These are phyloP conservation scores for Myiozetetes cayanensis DNA, from an alignment of 2,113 vertebrate species.

Conservation along the genomic window DNA sequence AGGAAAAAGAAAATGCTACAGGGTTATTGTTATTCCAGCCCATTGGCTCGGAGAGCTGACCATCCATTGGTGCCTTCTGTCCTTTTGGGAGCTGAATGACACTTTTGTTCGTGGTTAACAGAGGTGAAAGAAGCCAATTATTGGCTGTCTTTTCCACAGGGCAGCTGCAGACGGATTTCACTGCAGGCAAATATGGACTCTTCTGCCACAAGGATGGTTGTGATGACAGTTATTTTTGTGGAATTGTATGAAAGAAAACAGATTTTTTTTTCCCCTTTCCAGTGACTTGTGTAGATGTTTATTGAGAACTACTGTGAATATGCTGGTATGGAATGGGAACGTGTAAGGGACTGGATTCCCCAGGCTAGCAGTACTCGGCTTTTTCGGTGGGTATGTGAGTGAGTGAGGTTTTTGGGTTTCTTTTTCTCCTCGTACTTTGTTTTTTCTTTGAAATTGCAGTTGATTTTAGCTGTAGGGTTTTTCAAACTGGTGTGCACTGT, in stretches of 20 bases:
- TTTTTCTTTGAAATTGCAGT: background rate
- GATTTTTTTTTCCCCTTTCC: background rate
- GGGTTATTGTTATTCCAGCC: slow-evolving; percentile 85
- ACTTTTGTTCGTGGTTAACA: slow-evolving; percentile 95
- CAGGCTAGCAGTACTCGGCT: background rate
- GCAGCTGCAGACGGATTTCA: slow-evolving; percentile 82
- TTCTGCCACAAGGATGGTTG: slow-evolving; percentile 69
- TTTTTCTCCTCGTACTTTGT: background rate
- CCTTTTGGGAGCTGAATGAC: slow-evolving; percentile 90
- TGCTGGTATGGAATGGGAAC: background rate
- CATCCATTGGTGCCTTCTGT: slow-evolving; percentile 84
- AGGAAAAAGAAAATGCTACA: slow-evolving; percentile 79
- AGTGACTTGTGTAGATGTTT: slow-evolving; percentile 68
- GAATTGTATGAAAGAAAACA: slow-evolving; percentile 69
- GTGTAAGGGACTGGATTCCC: background rate
- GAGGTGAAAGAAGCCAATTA: slow-evolving; percentile 97
- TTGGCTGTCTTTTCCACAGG: slow-evolving; percentile 79
- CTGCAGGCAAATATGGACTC: slow-evolving; percentile 78
- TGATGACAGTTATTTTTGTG: slow-evolving; percentile 78
- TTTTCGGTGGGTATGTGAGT: background rate
- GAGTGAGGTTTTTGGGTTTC: background rate
- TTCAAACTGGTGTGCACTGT: background rate
- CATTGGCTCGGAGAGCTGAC: slow-evolving; percentile 80
- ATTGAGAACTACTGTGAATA: slow-evolving; percentile 47
- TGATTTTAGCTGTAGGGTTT: background rate